Percentiles rank a stretch among this genome's conserved stretches.
Conservation (phyloP, 2,113 vertebrate species). For the Ramphastos sulfuratus region DNA sequence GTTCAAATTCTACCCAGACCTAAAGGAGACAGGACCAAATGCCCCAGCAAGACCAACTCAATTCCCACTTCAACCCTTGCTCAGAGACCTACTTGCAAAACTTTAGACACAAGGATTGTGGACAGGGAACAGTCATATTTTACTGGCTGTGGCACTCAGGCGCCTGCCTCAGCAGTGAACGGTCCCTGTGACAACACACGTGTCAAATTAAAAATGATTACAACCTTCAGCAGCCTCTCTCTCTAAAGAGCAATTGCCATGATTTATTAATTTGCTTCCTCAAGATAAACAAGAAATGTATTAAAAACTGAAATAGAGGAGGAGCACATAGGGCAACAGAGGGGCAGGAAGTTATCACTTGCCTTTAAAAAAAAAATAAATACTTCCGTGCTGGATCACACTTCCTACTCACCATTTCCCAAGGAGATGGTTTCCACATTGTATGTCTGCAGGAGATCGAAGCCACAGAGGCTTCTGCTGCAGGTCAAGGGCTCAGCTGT, state of each 20-base stretch:
- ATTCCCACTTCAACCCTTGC: background rate
- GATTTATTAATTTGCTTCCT: slow-evolving; percentile 28
- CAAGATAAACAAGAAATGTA: slow-evolving; percentile 12
- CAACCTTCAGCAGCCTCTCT: background rate
- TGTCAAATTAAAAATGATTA: rapidly evolving
- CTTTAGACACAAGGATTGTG: background rate
- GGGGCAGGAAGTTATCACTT: background rate
- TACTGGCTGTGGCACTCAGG: rapidly evolving
- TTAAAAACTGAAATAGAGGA: background rate
- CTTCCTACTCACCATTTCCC: background rate
- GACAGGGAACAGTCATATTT: background rate
- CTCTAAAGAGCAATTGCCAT: background rate
- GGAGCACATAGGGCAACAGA: background rate
- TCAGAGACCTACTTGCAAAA: background rate
- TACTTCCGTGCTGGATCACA: background rate
- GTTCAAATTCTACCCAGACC: background rate
- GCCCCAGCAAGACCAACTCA: background rate
- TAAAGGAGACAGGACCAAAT: background rate
- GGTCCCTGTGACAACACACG: background rate
- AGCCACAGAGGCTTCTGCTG: background rate
- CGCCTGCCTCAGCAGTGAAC: background rate
- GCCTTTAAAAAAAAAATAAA: slow-evolving; percentile 23
- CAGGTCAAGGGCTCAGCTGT: background rate
- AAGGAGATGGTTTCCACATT: background rate
- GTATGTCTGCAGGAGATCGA: background rate